Evolutionary conservation across 2,797 vertebrate species (phyloP), one percentile per base, ranked within the genome.

Genomic region (Poeciliopsis paucimaculata): DNA sequence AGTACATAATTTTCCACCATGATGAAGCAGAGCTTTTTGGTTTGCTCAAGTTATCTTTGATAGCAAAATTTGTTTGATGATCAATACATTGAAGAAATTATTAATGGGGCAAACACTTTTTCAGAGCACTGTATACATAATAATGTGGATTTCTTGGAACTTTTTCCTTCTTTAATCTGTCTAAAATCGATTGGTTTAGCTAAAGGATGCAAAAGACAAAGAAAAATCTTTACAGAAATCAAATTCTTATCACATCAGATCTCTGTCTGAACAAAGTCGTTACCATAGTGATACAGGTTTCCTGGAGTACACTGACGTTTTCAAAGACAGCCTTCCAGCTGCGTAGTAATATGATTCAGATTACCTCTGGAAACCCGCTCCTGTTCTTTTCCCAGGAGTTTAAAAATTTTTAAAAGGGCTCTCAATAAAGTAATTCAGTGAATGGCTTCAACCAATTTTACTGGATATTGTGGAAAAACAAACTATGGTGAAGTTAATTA

Each of bases 391-490:
- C 39, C 11, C 36, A 26, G 36, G 23, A 68, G 11, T 41, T 43
- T 70, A 10, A 26, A 3, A 43, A 13, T n/a, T 62, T 70, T 70
- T 5, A 5, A 41, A 70, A 43, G 39, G 2, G 1, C 66, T 77
- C 5, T 80, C 60, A 77, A 60, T 72, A 51, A 53, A 73, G 18
- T 23, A 49, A 73, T 73, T 73, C 18, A 31, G 16, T 23, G 31
- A 31, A 12, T 6, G 4, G 0, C 9, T 64, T 76, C 5, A 47
- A 11, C 41, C 43, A 13, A 6, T 20, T 15, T 76, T 39, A 2
- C 43, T 36, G 60, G 39, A 70, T 20, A 2, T 5, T 26, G 9
- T 8, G 11, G 49, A 75, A n/a, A 74, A 46, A 47, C 16, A 64
- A 47, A 31, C 36, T 6, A 9, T 39, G 10, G 10, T 16, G 4